phyloP scores from a whole-genome alignment of 1,140 invertebrate genomes.

The Venustaconcha ellipsiformis region DNA sequence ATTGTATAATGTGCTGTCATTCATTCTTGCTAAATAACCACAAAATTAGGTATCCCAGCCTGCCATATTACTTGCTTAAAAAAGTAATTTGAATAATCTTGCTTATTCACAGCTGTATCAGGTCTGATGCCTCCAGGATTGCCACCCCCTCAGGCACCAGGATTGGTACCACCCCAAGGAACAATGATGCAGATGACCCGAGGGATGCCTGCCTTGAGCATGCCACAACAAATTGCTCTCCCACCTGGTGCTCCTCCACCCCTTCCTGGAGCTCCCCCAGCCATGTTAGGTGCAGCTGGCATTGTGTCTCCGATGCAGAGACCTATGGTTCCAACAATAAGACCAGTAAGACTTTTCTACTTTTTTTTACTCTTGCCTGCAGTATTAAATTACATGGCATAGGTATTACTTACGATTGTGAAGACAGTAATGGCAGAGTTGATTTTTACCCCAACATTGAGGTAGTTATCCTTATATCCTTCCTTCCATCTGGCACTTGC shows the following conservation, averaged over 20 bases:
- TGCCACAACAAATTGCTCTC: constrained; percentile 42
- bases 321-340: constrained; percentile 40
- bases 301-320: constrained; percentile 61
- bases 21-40: not conserved
- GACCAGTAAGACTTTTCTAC: constrained; percentile 27
- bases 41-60: not conserved
- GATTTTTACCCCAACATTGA: not conserved
- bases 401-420: not conserved
- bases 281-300: constrained; percentile 57
- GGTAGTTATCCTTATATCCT: not conserved
- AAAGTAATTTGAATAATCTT: not conserved
- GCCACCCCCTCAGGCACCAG: constrained; percentile 8
- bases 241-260: constrained; percentile 77
- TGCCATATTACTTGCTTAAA: not conserved
- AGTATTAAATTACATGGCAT: not conserved
- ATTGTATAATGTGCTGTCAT: not conserved
- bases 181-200: constrained; percentile 60
- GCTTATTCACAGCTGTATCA: constrained; percentile 3
- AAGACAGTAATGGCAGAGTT: not conserved
- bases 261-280: constrained; percentile 72
- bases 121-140: constrained; percentile 46
- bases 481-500: too few relatives aligned
- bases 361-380: not conserved
- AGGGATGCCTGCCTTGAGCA: constrained; percentile 41
- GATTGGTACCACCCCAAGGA: constrained; percentile 36